Conservation (phyloP, 2,888 invertebrate species). For the Campoletis raptor region DNA sequence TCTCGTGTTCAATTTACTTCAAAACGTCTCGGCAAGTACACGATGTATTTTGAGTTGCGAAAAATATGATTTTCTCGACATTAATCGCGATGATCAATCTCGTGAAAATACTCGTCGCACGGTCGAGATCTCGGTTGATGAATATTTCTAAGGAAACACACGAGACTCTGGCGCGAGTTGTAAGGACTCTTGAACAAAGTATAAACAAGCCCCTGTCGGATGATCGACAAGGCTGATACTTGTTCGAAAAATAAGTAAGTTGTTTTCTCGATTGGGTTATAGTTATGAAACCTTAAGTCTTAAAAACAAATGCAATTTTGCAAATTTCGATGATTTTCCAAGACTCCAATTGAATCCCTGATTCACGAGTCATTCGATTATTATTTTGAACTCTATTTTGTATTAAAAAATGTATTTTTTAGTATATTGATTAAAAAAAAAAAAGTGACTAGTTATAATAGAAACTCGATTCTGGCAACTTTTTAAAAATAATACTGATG, state of each 20-base stretch:
- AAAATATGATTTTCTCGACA: not conserved
- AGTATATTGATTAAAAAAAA: slow-evolving; percentile 12
- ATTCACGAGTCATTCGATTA: not conserved
- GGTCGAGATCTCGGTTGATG: slow-evolving; percentile 47
- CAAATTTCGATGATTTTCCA: slow-evolving; percentile 5
- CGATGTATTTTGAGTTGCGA: not conserved
- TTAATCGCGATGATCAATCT: not conserved
- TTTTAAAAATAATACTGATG: not conserved
- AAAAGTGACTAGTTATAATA: slow-evolving; percentile 44
- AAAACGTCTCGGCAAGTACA: not conserved
- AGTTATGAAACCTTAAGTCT: not conserved
- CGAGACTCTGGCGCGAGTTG: slow-evolving; percentile 44
- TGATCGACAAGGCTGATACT: slow-evolving; percentile 44
- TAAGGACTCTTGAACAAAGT: not conserved
- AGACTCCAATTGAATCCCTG: not conserved
- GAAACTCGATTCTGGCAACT: slow-evolving; percentile 21
- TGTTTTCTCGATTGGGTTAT: not conserved
- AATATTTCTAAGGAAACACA: slow-evolving; percentile 57
- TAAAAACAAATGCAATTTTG: not conserved
- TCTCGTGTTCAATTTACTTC: slow-evolving; percentile 9
- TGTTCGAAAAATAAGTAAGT: slow-evolving; percentile 14
- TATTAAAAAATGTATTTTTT: not conserved
- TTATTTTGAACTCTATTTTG: not conserved
- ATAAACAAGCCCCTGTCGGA: slow-evolving; percentile 32
- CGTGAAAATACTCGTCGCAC: not conserved